Evolutionary conservation across 2,888 invertebrate genomes (phyloP).

Genomic region (Ichneumoninae sp.): DNA sequence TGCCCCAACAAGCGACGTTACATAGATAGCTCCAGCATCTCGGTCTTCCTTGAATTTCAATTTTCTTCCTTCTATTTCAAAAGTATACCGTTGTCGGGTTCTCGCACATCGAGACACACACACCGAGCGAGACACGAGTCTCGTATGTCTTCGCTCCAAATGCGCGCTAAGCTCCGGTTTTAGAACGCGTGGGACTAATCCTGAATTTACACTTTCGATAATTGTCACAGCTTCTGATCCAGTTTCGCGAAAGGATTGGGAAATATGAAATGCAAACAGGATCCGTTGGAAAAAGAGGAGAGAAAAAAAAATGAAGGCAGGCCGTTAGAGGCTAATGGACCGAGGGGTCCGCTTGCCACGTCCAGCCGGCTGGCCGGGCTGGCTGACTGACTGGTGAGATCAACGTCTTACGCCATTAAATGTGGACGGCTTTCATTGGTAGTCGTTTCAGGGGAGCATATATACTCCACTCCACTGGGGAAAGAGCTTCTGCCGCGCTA

Average conservation of each 20-base stretch:
- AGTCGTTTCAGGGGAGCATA: slow-evolving; percentile 9
- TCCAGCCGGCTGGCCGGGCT: slow-evolving; percentile 26
- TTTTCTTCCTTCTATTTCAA: slow-evolving; percentile 1
- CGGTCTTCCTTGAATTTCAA: slow-evolving; percentile 33
- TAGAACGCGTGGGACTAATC: slow-evolving; percentile 43
- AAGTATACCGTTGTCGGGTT: neutral
- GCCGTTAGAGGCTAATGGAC: slow-evolving; percentile 57
- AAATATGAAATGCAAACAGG: slow-evolving; percentile 38
- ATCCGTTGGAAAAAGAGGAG: neutral
- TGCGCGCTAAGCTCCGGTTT: neutral
- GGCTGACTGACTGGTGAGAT: slow-evolving; percentile 49
- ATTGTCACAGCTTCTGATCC: slow-evolving; percentile 34
- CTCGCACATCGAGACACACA: slow-evolving; percentile 16
- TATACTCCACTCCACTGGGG: slow-evolving; percentile 13
- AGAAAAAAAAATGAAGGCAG: slow-evolving; percentile 18
- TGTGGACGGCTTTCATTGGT: slow-evolving; percentile 42
- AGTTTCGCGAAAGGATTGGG: neutral
- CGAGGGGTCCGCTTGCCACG: slow-evolving; percentile 56
- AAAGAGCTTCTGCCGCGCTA: slow-evolving; percentile 21
- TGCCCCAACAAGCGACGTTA: slow-evolving; percentile 21
- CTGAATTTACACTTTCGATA: slow-evolving; percentile 35
- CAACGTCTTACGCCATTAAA: slow-evolving; percentile 59
- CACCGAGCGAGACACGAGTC: neutral
- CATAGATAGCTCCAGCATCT: slow-evolving; percentile 1
- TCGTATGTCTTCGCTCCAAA: slow-evolving; percentile 25